Conservation (phyloP, 53 echinoderm and acorn worm species). For the Pentamera pediparva region DNA sequence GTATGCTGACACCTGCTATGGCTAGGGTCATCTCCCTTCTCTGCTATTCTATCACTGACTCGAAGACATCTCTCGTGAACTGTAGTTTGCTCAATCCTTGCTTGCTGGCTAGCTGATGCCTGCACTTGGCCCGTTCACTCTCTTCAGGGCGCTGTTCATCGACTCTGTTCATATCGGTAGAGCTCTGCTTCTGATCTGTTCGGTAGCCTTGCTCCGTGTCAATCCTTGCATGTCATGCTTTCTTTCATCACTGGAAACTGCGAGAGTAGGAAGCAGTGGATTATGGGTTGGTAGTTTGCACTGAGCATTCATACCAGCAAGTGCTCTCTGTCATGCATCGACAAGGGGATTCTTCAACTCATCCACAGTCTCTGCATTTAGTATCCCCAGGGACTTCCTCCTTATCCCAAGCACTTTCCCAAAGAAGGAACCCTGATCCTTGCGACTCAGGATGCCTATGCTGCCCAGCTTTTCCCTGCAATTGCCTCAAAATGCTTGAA, state of each 20-base stretch:
- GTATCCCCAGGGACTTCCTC: not conserved
- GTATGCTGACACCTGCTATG: too few species aligned
- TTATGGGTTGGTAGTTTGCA: not conserved
- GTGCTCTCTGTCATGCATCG: not conserved
- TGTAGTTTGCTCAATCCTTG: not conserved
- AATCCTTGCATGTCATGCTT: not conserved
- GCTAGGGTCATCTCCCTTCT: too few species aligned
- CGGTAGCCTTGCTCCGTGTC: not conserved
- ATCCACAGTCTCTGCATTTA: not conserved
- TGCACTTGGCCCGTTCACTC: not conserved
- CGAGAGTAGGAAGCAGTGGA: not conserved
- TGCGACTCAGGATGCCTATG: not conserved
- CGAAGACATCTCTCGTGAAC: slow-evolving; percentile 15
- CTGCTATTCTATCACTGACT: not conserved
- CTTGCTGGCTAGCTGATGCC: not conserved
- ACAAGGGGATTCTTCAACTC: not conserved
- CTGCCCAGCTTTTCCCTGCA: not conserved
- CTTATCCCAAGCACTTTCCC: not conserved
- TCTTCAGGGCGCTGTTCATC: not conserved
- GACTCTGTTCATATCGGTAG: not conserved
- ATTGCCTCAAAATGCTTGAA: slow-evolving; percentile 29
- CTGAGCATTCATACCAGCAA: not conserved
- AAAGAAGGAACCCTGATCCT: not conserved
- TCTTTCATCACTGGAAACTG: not conserved
- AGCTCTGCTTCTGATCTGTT: not conserved